Evolutionary conservation across 2,888 invertebrate genomes (phyloP).

Genomic region (Camptogramma bilineatum): DNA sequence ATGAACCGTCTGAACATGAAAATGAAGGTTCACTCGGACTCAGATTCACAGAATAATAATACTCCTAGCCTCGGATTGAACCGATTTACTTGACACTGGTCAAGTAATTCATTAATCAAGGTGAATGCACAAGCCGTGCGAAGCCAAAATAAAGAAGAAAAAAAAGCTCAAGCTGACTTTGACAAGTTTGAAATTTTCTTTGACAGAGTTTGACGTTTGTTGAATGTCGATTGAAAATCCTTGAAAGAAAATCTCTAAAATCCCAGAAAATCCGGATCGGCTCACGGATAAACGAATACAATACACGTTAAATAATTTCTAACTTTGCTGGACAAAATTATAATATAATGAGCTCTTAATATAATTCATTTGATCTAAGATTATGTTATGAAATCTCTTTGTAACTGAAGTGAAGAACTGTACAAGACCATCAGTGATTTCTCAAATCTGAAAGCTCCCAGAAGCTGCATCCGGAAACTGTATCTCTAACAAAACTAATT

Average conservation of each 20-base stretch:
- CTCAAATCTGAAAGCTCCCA: slow-evolving; percentile 23
- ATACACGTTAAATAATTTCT: background rate
- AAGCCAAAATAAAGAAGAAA: too few relatives aligned
- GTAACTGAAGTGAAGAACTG: slow-evolving; percentile 13
- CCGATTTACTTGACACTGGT: too few relatives aligned
- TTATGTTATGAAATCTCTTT: background rate
- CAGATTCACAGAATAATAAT: too few relatives aligned
- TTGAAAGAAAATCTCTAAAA: background rate
- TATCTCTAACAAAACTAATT: background rate
- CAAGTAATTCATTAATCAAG: too few relatives aligned
- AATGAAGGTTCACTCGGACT: too few relatives aligned
- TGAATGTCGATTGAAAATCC: slow-evolving; percentile 8
- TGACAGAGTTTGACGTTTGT: background rate
- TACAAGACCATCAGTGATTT: slow-evolving; percentile 13
- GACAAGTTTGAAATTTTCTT: too few relatives aligned
- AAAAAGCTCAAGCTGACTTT: background rate
- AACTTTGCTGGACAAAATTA: background rate
- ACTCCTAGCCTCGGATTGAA: too few relatives aligned
- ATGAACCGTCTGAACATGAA: too few relatives aligned
- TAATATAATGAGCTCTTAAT: background rate
- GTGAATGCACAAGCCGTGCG: too few relatives aligned
- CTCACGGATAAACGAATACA: slow-evolving; percentile 3
- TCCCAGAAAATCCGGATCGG: slow-evolving; percentile 11
- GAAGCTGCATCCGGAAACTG: slow-evolving; percentile 16
- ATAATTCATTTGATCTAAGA: background rate